A percentile compares a stretch with the other conserved stretches of the same genome.
Conservation (phyloP, 2,113 vertebrate genomes). For the Xiphophorus couchianus region DNA sequence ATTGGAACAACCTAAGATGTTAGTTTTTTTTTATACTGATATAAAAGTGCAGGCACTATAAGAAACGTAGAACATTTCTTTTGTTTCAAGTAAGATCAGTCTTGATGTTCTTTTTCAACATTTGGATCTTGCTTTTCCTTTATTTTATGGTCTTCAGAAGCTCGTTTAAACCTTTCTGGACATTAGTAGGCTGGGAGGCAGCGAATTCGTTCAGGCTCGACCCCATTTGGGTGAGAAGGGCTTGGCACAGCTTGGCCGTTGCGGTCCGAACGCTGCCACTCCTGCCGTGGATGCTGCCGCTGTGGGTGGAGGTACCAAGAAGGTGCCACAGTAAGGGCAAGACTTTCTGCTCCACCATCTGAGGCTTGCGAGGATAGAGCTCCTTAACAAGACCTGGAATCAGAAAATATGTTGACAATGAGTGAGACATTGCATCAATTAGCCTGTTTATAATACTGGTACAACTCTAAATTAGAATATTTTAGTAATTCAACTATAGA, state of each 20-base stretch:
- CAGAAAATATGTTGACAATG: neutral
- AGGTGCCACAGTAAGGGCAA: conserved; percentile 90
- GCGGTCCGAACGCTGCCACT: conserved; percentile 83
- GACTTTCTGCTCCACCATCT: conserved; percentile 89
- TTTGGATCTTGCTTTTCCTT: conserved; percentile 32
- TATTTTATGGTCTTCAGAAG: conserved; percentile 76
- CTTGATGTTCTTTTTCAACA: conserved; percentile 40
- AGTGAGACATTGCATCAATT: neutral
- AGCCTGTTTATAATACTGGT: neutral
- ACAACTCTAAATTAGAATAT: neutral
- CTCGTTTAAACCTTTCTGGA: conserved; percentile 84
- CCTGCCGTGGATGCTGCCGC: conserved; percentile 83
- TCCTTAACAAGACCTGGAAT: conserved; percentile 85
- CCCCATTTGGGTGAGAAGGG: conserved; percentile 88
- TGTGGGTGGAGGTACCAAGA: conserved; percentile 82
- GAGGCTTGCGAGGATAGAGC: conserved; percentile 88
- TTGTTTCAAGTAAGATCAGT: conserved; percentile 74
- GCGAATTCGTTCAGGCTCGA: conserved; percentile 79
- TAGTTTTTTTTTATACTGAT: conserved; percentile 50
- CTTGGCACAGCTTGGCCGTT: conserved; percentile 83
- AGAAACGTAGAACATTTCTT: conserved; percentile 69
- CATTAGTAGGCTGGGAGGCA: conserved; percentile 80
- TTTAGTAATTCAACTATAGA: too few species aligned
- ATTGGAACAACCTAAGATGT: conserved; percentile 45
- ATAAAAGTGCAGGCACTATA: conserved; percentile 82